phyloP scores from a whole-genome alignment of 1,140 invertebrate species.

The Bombus haemorrhoidalis region DNA sequence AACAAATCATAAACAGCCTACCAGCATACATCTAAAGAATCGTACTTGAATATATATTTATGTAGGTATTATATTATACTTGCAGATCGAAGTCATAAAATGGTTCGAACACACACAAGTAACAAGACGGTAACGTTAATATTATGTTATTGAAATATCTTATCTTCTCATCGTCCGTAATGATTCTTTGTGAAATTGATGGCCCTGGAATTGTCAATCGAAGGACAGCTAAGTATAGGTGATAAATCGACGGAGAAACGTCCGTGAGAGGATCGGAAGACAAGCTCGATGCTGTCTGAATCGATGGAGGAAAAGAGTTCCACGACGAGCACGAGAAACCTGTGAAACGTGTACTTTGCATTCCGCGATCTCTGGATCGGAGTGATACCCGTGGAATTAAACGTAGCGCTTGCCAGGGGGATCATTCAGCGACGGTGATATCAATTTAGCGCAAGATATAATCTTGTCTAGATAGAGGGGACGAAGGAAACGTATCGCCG shows the following conservation, averaged over 20 bases:
- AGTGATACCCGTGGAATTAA: conserved; percentile 31
- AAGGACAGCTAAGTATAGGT: conserved; percentile 11
- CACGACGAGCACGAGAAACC: not conserved
- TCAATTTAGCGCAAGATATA: conserved; percentile 21
- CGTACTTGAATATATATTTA: no score
- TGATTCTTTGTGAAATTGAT: conserved; percentile 24
- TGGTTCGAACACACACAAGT: not conserved
- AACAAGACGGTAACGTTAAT: not conserved
- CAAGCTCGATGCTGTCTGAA: not conserved
- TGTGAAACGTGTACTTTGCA: conserved; percentile 22
- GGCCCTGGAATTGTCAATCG: conserved; percentile 1
- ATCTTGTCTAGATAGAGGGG: not conserved
- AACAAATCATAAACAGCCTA: not conserved
- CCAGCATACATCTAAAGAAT: no score
- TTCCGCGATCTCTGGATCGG: conserved; percentile 25
- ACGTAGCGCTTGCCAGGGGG: not conserved
- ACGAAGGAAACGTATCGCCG: conserved; percentile 11
- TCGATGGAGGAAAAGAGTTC: no score
- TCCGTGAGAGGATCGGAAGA: not conserved
- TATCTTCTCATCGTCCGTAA: not conserved
- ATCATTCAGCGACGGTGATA: conserved; percentile 19
- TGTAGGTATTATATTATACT: not conserved
- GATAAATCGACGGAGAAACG: conserved; percentile 15
- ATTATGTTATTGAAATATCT: conserved; percentile 9
- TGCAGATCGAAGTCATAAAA: not conserved